These are phyloP conservation scores for Scelioninae gen. 2 DNA, from an alignment of 2,888 invertebrate genomes.

Conservation along the genomic window DNA sequence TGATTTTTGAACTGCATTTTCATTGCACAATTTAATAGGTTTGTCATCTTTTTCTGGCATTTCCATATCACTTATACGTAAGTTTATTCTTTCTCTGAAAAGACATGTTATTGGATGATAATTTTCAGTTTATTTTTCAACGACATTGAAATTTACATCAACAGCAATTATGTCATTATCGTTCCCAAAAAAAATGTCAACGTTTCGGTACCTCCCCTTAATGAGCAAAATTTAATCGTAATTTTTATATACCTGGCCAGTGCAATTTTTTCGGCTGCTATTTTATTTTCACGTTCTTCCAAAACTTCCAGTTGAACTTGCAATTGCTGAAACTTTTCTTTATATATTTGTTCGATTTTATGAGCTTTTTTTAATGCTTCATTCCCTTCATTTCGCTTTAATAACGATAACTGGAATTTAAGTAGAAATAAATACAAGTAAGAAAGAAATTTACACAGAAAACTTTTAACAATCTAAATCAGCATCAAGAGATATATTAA, in stretches of 20 bases:
- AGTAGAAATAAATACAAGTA: no score
- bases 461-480: no score
- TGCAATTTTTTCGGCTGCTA: slow-evolving; percentile 67
- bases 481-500: no score
- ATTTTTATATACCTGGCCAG: slow-evolving; percentile 64
- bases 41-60: slow-evolving; percentile 67
- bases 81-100: slow-evolving; percentile 65
- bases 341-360: slow-evolving; percentile 68
- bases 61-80: slow-evolving; percentile 63
- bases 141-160: no score
- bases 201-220: no score
- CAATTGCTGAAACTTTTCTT: slow-evolving; percentile 65
- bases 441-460: no score
- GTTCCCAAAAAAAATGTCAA: no score
- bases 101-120: background rate
- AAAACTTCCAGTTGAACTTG: slow-evolving; percentile 67
- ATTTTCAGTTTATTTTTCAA: no score
- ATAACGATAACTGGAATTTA: slow-evolving; percentile 66
- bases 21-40: slow-evolving; percentile 36
- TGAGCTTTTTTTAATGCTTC: slow-evolving; percentile 69
- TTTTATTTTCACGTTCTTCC: slow-evolving; percentile 68
- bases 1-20: slow-evolving; percentile 39
- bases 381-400: slow-evolving; percentile 70
- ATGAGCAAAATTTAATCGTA: no score
- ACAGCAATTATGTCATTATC: no score